A percentile compares a stretch with the other conserved stretches of the same genome.
Evolutionary conservation across 1,140 invertebrate species (phyloP).

Genomic region (Drosophila parabipectinata): DNA sequence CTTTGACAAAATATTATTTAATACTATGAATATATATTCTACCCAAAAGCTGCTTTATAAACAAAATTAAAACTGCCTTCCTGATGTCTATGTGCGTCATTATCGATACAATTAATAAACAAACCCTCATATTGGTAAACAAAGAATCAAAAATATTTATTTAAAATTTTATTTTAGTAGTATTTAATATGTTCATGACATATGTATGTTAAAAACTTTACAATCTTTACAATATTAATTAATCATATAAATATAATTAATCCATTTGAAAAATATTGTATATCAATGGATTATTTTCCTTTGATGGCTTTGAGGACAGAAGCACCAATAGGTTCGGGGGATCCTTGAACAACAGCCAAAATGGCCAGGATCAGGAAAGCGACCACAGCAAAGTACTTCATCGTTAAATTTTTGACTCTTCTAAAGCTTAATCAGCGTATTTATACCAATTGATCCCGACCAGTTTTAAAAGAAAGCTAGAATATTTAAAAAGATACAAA

Average conservation of each 20-base stretch:
- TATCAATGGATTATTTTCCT: not conserved
- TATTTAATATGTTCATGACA: too few species aligned
- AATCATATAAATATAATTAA: too few species aligned
- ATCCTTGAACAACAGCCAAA: conserved; percentile 1
- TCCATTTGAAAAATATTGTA: too few species aligned
- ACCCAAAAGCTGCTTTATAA: too few species aligned
- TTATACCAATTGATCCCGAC: not conserved
- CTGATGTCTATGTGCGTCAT: too few species aligned
- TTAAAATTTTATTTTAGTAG: not conserved
- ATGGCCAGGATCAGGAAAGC: not conserved
- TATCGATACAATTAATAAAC: too few species aligned
- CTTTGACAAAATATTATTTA: too few species aligned
- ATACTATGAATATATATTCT: too few species aligned
- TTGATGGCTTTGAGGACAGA: not conserved
- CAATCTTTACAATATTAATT: too few species aligned
- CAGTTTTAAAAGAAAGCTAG: not conserved
- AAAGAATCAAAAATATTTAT: not conserved
- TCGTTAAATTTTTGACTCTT: not conserved
- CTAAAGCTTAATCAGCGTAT: not conserved
- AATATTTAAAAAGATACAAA: too few species aligned
- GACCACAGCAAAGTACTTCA: conserved; percentile 2
- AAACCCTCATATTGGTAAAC: not conserved
- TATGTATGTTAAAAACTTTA: too few species aligned
- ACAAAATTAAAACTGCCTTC: too few species aligned
- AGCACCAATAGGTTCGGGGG: not conserved